Base-by-base conservation (phyloP, 2,888 invertebrate species). In the Microctonus brassicae region DNA sequence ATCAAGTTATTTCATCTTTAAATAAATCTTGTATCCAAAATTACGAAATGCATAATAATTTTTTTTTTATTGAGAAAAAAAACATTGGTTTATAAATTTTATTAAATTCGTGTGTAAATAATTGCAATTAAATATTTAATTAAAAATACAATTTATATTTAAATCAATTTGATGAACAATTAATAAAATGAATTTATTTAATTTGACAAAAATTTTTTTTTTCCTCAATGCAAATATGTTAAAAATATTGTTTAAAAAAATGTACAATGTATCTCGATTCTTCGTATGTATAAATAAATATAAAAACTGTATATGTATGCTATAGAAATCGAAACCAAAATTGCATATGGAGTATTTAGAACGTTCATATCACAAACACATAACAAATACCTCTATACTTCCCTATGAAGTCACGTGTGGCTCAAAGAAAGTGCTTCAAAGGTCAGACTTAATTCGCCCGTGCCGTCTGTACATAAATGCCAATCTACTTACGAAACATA, bases 381-480 rank as follows among this genome's bases (percentile, higher is more conserved):
- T 17, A 47, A 47, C 17, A n/a, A 47, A 47, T 47, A 47, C 17
- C 17, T 47, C 47, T 47, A 17, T 70, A 58, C 33, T 63, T 67
- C 60, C 34, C n/a, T 9, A 52, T 42, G 26, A 64, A 70, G 69
- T 70, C 69, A 70, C 63, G 81, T 78, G 78, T 81, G 81, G 82
- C 82, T 82, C 82, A 81, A 84, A 83, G 84, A 84, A 84, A 84
- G 84, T 84, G 79, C 81, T 80, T 82, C 80, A 84, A 84, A 84
- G 84, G 84, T 84, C 84, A 83, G n/a, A 81, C 79, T 80, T 79
- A 79, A 80, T 80, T 82, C 81, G 82, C 76, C 58, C 58, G 22
- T 34, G 26, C 79, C 80, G 81, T 76, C 82, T 82, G n/a, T 80
- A 82, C 80, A n/a, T n/a, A 84, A 83, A 84, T 84, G 83, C 84